Evolutionary conservation across 2,797 vertebrate genomes (phyloP), one percentile per base, ranked within the genome.

Genomic region (Rhynchonycteris naso): DNA sequence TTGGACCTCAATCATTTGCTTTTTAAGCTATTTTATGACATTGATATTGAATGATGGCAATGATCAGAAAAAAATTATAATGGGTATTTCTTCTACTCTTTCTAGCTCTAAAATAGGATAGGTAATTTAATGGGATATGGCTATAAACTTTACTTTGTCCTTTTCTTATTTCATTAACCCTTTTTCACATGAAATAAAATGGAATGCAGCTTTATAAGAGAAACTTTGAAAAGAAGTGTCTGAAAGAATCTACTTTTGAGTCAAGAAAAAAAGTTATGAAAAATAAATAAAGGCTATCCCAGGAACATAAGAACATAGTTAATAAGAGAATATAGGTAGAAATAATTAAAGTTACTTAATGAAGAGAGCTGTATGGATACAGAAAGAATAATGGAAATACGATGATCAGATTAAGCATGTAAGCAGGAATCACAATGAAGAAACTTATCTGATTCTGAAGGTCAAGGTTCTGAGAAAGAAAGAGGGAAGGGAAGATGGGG

Each of bases 401-500:
- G 26, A 66, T 52, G 18, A 80, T 80, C 68, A 72, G 58, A 76
- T 14, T n/a, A 93, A 88, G 13, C 7, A 69, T 35, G 35, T 58
- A 78, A 81, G 61, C 19, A 78, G 84, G 33, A 84, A n/a, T 88
- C 61, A 82, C 74, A 87, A 63, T 38, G 75, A 84, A 90, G 43
- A 83, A 7, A 85, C 5, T 91, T 35, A 61, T 93, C 33, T 92
- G 21, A 63, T 88, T 94, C 54, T 94, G 71, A 94, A 87, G 30
- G 30, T 21, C 24, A 96, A 72, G 5, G 15, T 35, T 12, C 50
- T 26, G 10, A 81, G 18, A 38, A 24, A 16, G n/a, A 47, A 15
- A 13, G 33, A 38, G 52, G 21, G 14, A n/a, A 22, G 4, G 12
- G 35, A 63, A 78, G 24, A 26, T 2, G 38, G 26, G 15, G 54